Evolutionary conservation across 2,888 invertebrate species (phyloP).

Genomic region (Ochropleura plecta): DNA sequence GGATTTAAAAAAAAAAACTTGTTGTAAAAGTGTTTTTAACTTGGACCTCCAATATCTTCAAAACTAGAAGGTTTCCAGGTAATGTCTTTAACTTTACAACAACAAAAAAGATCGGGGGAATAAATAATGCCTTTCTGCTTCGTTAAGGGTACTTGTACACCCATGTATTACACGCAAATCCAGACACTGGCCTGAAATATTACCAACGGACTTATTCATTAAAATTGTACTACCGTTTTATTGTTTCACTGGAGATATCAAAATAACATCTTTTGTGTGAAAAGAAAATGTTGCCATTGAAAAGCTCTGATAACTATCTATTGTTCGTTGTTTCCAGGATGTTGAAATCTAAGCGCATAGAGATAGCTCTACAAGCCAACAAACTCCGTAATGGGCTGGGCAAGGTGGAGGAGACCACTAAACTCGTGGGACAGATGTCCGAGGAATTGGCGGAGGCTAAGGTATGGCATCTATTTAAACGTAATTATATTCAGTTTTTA

Average conservation of each 20-base stretch:
- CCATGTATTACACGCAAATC: background rate
- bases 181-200: background rate
- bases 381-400: conserved; percentile 95
- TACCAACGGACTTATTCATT: no score
- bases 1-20: no score
- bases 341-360: conserved; percentile 93
- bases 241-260: background rate
- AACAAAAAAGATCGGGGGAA: no score
- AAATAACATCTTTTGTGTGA: background rate
- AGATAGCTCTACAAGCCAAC: conserved; percentile 93
- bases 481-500: background rate
- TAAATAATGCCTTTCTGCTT: no score
- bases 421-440: conserved; percentile 95
- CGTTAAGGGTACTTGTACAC: no score
- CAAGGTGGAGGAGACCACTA: conserved; percentile 96
- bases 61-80: no score
- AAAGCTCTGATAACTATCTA: background rate
- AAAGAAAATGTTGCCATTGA: background rate
- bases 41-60: no score
- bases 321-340: conserved; percentile 87
- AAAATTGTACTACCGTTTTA: background rate
- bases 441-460: conserved; percentile 95
- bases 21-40: no score
- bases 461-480: conserved; percentile 71
- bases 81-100: no score